Base-by-base conservation (phyloP, 2,888 invertebrate genomes). In the Drosophila putrida region DNA sequence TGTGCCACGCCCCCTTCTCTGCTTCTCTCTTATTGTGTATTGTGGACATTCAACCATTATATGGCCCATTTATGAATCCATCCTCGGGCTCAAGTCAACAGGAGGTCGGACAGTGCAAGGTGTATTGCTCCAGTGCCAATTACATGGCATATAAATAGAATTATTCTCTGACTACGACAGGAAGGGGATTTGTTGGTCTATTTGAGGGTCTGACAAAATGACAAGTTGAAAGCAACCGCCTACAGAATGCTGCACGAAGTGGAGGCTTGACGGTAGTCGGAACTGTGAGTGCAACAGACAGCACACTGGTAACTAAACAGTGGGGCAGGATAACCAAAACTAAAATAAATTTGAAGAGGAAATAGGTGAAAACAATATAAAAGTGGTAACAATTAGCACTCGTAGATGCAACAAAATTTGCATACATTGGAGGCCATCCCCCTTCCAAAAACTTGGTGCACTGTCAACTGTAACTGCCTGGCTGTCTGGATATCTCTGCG, bases 391-490 rank as follows among this genome's bases (percentile, higher is more conserved):
- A 11, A 36, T n/a, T 0, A 36, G 47, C 71, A 41, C 20, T 39
- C 39, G 28, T 31, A 78, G 70, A 61, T 77, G 78, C 83, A 86
- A 67, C 82, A n/a, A 71, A 78, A 83, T 83, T 83, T 83, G 87
- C 83, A 83, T 83, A 69, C 71, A 71, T 46, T 31, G 43, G 47
- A 55, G n/a, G 31, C 25, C 15, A 31, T 20, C 47, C 31, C 39
- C 15, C n/a, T 13, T 36, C 28, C 33, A 10, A 8, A 8, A 28
- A 36, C 51, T 54, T 53, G 46, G 46, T 28, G 46, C 63, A 67
- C 59, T 75, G 76, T 58, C 85, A 67, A 79, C 79, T 76, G 57
- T n/a, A 33, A 27, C 39, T 41, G 33, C 25, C 33, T n/a, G 35
- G 25, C 66, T 36, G n/a, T 44, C 55, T 9, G 39, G 13, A 4